Evolutionary conservation across 2,797 vertebrate species (phyloP), one percentile per base, ranked within the genome.

Genomic region (Trematomus bernacchii): DNA sequence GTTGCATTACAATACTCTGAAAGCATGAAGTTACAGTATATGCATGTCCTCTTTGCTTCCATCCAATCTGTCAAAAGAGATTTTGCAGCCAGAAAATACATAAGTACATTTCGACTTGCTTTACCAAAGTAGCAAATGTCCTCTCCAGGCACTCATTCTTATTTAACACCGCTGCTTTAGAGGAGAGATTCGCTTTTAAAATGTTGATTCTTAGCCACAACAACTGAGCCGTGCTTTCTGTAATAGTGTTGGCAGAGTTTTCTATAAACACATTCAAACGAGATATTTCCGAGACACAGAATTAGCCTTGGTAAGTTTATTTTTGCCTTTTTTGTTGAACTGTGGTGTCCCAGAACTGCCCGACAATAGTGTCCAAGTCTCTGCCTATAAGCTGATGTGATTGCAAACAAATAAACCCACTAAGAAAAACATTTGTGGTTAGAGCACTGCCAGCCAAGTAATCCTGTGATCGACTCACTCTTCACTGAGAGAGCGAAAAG

Each of bases 331-430:
- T 12, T 79, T 77, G 27, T 71, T 63, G 21, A 63, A 54, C 19
- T 0, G 37, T 13, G 62, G 44, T 27, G 6, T 86, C 57, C 61
- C 27, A 48, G 12, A 62, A 46, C 65, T 19, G 52, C 21, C 51
- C 7, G 37, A 75, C 71, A 85, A 61, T n/a, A 13, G 33, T 7
- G 64, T 74, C 74, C 63, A 60, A 84, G 62, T 73, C 66, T 33
- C 52, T 23, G 66, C 64, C 53, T 1, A 27, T 78, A 58, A 83
- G 71, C 82, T 15, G 54, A 73, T 73, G 84, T 23, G 52, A 76
- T 37, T 62, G 73, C 83, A 84, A 71, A 73, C 58, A 82, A 83
- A 79, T 67, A 64, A 83, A 81, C 58, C 51, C 51, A 52, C 68
- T 64, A 54, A 71, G 63, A 61, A 76, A 43, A 42, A 27, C 43